Base-by-base conservation (phyloP, 2,888 invertebrate genomes). In the Drosophila hamatofila region DNA sequence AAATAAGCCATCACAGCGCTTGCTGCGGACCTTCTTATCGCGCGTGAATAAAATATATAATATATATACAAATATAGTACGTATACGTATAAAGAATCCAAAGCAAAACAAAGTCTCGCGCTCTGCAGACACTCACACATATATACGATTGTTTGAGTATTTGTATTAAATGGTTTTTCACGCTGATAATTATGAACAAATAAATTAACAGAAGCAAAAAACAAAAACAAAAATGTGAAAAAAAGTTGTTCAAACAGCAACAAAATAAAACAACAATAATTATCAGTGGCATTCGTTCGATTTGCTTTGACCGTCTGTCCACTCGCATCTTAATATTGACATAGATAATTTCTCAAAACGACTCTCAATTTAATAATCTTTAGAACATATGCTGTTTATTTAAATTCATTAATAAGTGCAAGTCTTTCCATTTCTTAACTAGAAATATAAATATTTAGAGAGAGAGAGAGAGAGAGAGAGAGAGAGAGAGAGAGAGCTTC, bases 31-130 rank as follows among this genome's bases (percentile, higher is more conserved):
- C 35, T 18, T 48, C 62, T 78, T 79, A 78, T 78, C 77, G 69
- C 62, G 39, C 44, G 27, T 54, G 44, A 69, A 66, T 68, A 65
- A 79, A 72, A 68, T 65, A 61, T 74, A 42, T 48, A 37, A 18
- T 49, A 49, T 33, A 49, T 30, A 30, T 37, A 48, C 14, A 48
- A 49, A 52, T 25, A 21, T 35, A 57, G 25, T 52, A 55, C 27
- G 41, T 30, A 39, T 41, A 46, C 60, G 55, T 64, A 68, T 56
- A 37, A 59, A 46, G 46, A 81, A 55, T 56, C 52, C n/a, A 65
- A 69, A 69, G 72, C 83, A 82, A 87, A 88, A 88, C 83, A 87
- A 87, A 78, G 69, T 66, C 75, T 48, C 39, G 25, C 58, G 72
- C 65, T 68, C 67, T 68, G 65, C 83, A 75, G 70, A 60, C 60